Evolutionary conservation across 2,113 vertebrate species (phyloP).

Genomic region (Illadopsis cleaveri): DNA sequence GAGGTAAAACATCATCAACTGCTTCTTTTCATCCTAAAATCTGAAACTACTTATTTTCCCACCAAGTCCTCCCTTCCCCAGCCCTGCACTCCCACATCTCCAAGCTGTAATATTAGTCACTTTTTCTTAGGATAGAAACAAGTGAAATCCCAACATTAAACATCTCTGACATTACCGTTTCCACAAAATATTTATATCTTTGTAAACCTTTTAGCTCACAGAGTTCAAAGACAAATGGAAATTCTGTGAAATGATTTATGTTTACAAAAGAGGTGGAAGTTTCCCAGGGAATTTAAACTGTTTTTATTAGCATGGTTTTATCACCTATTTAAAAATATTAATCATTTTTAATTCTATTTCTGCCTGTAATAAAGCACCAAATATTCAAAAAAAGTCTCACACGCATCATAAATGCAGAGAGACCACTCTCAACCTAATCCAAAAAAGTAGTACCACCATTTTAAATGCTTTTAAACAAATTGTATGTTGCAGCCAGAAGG

Average conservation of each 20-base stretch:
- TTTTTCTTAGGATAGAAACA: background rate
- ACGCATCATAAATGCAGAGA: background rate
- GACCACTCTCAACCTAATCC: background rate
- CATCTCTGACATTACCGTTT: background rate
- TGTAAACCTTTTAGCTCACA: background rate
- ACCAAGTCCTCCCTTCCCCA: background rate
- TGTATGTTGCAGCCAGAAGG: background rate
- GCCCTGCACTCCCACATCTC: background rate
- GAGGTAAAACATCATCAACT: background rate
- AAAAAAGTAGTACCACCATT: background rate
- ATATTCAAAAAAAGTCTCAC: background rate
- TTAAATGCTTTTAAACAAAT: background rate
- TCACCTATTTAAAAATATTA: background rate
- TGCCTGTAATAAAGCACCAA: background rate
- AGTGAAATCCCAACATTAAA: background rate
- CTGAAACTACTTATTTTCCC: background rate
- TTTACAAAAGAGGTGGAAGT: background rate
- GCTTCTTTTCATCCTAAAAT: background rate
- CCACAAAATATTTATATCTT: background rate
- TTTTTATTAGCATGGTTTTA: background rate
- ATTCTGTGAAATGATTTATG: fast-evolving
- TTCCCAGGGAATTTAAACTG: background rate
- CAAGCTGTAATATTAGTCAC: background rate
- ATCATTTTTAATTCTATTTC: background rate
- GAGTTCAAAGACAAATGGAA: background rate